phyloP scores from a whole-genome alignment of 2,797 vertebrate genomes.

The Lacerta agilis region DNA sequence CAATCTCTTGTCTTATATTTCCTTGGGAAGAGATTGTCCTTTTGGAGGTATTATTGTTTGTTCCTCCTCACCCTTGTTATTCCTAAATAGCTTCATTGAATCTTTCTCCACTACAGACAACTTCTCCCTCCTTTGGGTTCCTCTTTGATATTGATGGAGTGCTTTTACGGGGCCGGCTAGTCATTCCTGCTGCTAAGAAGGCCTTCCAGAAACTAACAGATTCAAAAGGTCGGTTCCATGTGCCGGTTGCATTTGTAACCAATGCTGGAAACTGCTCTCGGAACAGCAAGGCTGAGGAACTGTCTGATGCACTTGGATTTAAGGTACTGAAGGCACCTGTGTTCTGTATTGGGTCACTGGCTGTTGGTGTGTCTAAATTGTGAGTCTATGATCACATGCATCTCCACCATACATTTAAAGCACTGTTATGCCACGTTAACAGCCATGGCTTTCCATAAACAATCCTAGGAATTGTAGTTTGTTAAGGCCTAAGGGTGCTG shows the following conservation, averaged over 20 bases:
- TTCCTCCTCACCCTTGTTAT: not conserved
- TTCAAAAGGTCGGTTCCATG: constrained; percentile 82
- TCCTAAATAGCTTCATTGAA: not conserved
- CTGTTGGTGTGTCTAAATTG: not conserved
- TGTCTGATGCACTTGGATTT: constrained; percentile 86
- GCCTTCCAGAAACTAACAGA: constrained; percentile 87
- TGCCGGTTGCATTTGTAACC: constrained; percentile 95
- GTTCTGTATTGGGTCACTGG: not conserved
- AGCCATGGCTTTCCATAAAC: no score
- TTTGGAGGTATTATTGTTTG: not conserved
- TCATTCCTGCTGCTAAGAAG: constrained; percentile 88
- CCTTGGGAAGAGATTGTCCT: not conserved
- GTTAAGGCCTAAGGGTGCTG: no score
- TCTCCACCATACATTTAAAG: not conserved
- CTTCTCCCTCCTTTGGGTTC: constrained; percentile 84
- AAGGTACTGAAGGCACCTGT: constrained; percentile 80
- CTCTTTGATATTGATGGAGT: constrained; percentile 97
- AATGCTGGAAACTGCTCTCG: constrained; percentile 93
- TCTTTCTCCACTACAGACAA: constrained; percentile 60
- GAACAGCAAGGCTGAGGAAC: constrained; percentile 86
- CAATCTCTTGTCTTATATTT: not conserved
- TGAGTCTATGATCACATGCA: no score
- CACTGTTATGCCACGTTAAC: no score
- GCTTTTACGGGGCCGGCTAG: constrained; percentile 88
- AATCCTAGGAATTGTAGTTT: no score